Base-by-base conservation (phyloP, 2,797 vertebrate genomes). In the Acropternis orthonyx region DNA sequence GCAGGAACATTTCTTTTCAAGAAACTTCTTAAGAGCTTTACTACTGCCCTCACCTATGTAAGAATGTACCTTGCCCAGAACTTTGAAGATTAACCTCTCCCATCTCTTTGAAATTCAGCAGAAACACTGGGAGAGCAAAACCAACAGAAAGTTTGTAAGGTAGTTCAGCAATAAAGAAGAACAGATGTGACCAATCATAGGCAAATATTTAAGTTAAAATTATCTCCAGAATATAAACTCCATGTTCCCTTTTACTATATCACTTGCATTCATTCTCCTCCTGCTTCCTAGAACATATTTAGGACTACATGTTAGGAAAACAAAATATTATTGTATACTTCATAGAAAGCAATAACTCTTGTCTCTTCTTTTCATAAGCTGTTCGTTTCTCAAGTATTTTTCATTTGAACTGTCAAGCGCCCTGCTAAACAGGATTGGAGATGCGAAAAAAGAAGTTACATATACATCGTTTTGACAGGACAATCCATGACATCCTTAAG, bases 71-170 rank as follows among this genome's bases (percentile, higher is more conserved):
- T 62, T 41, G 21, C 14, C 18, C 41, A 74, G 66, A 77, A 54
- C 44, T 51, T 23, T 3, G 5, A 91, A 56, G 39, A 10, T 43
- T 19, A 75, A 77, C 11, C 16, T 51, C 54, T 62, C 26, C 49
- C 9, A 28, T 13, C 36, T 14, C 66, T 51, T 66, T n/a, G 43
- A 84, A 88, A 90, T 86, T 66, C 69, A 86, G n/a, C 5, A 34
- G 49, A 72, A 94, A 66, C 36, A 65, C 3, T 34, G 14, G 43
- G 56, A 79, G 95, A 87, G 48, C 14, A 55, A 90, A 93, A 67
- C 4, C 19, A 66, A 23, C 48, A 52, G 13, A 10, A 87, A 69
- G 44, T 74, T 17, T n/a, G 36, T 55, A 82, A 73, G 26, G 14
- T 24, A 54, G 12, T 11, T 55, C 18, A 58, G 16, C 2, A 6